Base-by-base conservation (phyloP, 1,140 invertebrate species). In the Piezodorus guildinii region DNA sequence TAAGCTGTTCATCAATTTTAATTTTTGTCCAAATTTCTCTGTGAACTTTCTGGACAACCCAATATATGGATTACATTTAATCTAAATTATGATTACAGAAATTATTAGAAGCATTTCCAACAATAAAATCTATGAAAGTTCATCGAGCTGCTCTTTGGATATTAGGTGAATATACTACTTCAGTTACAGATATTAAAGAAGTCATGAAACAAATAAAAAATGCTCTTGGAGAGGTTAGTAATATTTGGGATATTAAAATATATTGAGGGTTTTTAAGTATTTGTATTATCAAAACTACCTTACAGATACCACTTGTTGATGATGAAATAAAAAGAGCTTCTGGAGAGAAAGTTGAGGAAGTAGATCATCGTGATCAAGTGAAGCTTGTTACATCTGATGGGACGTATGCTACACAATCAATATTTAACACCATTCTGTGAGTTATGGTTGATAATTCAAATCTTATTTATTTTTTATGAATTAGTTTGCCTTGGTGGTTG, bases 351-450 rank as follows among this genome's bases (percentile, higher is more conserved):
- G 79, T 80, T 69, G 80, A 81, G 64, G 79, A 77, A 25, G 19
- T 56, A 30, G 67, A 62, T 52, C 67, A 58, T 10, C 63, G 65
- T n/a, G 64, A 64, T 21, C 73, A 74, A 65, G 67, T 71, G 45
- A 84, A 85, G 67, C 74, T 91, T 39, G 91, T 97, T n/a, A 96
- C 94, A 44, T 94, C 93, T 27, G 96, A 99, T 80, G 97, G 97
- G 51, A 98, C 96, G 5, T 99, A 99, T 75, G 96, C 95, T 34
- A 91, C 94, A 4, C 96, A 99, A 75, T 97, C 93, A 69, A 94
- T 93, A 59, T 96, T 99, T 74, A 96, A 88, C 72, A 79, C 91
- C 65, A 77, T 83, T 8, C 77, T 80, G 81, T 85, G 73, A 77
- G 82, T 78, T 39, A 39, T 39, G 34, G 34, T 10, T 39, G 12